A percentile compares a stretch with the other conserved stretches of the same genome.
These are phyloP conservation scores for Sander vitreus DNA, from an alignment of 2,113 vertebrate genomes.

Conservation along the genomic window DNA sequence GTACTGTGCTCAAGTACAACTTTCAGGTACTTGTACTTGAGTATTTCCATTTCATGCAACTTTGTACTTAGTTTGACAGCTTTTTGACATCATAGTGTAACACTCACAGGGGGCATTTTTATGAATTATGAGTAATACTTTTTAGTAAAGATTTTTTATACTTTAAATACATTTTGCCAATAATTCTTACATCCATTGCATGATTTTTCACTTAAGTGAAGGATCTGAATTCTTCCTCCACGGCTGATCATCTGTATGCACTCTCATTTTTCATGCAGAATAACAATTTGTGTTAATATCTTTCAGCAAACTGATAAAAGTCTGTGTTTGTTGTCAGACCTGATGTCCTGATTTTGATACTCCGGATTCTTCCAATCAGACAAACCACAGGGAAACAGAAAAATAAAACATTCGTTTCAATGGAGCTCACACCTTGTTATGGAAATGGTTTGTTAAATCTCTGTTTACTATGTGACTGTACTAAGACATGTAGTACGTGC, in stretches of 20 bases:
- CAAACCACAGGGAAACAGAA: constrained; percentile 44
- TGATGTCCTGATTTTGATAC: constrained; percentile 54
- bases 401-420: constrained; percentile 67
- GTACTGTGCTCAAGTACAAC: no score
- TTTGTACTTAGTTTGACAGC: background rate
- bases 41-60: background rate
- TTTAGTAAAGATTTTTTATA: background rate
- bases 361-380: constrained; percentile 49
- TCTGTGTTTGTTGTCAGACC: constrained; percentile 47
- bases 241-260: background rate
- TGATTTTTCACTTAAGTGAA: background rate
- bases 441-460: constrained; percentile 62
- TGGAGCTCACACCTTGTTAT: constrained; percentile 67
- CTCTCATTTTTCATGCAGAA: background rate
- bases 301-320: constrained; percentile 26
- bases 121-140: no score
- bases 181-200: background rate
- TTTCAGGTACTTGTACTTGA: background rate
- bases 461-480: constrained; percentile 69
- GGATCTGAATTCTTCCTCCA: background rate
- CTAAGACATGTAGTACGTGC: constrained; percentile 42
- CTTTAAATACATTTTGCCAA: background rate
- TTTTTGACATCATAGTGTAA: background rate
- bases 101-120: background rate
- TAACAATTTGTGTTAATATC: background rate